phyloP scores from a whole-genome alignment of 2,797 vertebrate species.

The Antrozous pallidus region DNA sequence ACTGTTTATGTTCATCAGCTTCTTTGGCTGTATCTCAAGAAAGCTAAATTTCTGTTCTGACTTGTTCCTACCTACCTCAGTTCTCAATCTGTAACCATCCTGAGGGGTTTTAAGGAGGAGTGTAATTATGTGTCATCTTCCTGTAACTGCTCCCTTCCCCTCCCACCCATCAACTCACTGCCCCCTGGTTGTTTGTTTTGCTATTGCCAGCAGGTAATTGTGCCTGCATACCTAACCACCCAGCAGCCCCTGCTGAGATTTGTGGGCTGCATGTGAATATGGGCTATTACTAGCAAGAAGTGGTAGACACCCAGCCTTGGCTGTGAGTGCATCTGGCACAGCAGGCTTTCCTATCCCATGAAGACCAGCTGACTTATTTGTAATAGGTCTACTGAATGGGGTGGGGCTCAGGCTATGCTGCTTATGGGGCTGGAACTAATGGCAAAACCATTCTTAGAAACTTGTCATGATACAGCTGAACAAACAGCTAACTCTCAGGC shows the following conservation, averaged over 20 bases:
- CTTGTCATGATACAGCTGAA: neutral
- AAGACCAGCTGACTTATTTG: neutral
- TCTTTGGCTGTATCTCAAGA: neutral
- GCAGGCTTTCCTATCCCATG: neutral
- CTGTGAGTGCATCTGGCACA: neutral
- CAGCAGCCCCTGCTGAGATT: neutral
- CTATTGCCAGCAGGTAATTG: neutral
- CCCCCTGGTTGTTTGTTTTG: neutral
- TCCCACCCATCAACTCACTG: neutral
- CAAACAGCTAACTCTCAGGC: neutral
- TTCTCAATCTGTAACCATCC: neutral
- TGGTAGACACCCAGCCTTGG: neutral
- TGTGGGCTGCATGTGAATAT: neutral
- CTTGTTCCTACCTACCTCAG: neutral
- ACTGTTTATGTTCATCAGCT: neutral
- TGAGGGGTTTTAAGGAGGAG: neutral
- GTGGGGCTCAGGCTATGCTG: neutral
- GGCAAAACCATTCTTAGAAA: neutral
- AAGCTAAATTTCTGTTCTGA: neutral
- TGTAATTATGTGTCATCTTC: neutral
- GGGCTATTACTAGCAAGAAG: neutral
- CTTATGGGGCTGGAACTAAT: neutral
- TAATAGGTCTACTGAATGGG: neutral
- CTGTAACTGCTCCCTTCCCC: neutral
- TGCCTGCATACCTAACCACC: neutral